These are phyloP conservation scores for Acropternis orthonyx DNA, from an alignment of 2,797 vertebrate genomes.

Conservation along the genomic window DNA sequence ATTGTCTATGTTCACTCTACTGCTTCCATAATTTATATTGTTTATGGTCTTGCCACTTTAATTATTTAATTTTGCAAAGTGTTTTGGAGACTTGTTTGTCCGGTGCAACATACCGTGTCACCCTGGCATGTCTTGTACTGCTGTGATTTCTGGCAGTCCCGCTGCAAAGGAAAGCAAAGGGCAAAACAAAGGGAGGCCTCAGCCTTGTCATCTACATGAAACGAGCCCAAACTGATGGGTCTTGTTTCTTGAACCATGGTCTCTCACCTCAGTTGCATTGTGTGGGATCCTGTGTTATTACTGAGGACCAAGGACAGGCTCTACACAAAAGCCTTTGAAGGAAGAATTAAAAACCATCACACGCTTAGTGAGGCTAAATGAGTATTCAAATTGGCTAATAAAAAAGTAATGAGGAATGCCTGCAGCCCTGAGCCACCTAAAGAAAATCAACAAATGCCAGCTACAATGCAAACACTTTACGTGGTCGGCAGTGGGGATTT, in stretches of 20 bases:
- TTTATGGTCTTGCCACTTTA: not conserved
- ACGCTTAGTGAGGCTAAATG: slow-evolving; percentile 46
- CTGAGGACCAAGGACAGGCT: not conserved
- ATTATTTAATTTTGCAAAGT: slow-evolving; percentile 6
- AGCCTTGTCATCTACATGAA: not conserved
- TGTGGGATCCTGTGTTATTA: not conserved
- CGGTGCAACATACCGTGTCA: not conserved
- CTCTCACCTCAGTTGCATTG: not conserved
- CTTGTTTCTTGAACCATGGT: not conserved
- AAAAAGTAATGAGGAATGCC: slow-evolving; percentile 72
- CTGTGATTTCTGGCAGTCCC: not conserved
- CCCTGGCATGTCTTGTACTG: accelerated
- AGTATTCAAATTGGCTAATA: slow-evolving; percentile 70
- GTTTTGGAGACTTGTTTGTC: not conserved
- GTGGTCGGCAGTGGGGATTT: not conserved
- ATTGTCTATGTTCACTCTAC: not conserved
- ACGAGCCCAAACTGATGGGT: not conserved
- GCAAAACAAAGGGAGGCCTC: not conserved
- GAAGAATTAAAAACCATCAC: slow-evolving; percentile 46
- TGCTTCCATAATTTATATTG: not conserved
- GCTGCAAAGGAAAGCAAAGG: not conserved
- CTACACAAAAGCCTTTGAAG: not conserved
- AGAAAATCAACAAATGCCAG: slow-evolving; percentile 65
- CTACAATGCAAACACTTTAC: slow-evolving; percentile 30
- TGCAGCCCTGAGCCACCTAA: slow-evolving; percentile 60